Evolutionary conservation across 1,140 invertebrate genomes (phyloP).

Genomic region (Arion vulgaris): DNA sequence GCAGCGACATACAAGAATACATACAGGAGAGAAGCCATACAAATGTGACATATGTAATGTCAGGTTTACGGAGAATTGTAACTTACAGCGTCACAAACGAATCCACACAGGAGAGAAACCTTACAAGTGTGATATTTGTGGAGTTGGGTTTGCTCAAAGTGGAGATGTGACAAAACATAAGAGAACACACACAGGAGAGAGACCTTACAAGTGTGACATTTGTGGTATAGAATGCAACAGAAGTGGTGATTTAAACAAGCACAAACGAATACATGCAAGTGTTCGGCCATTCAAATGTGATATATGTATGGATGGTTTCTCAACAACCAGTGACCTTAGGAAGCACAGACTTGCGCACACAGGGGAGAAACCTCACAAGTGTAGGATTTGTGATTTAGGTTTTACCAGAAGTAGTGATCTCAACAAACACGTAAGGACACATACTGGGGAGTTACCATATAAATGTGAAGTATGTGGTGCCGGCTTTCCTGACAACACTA

Average conservation of each 20-base stretch:
- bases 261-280: background rate
- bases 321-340: background rate
- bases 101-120: background rate
- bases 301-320: constrained; percentile 55
- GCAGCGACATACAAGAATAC: background rate
- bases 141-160: background rate
- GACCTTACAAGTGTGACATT: background rate
- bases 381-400: constrained; percentile 88
- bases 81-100: background rate
- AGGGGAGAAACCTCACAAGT: constrained; percentile 80
- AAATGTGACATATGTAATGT: background rate
- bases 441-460: constrained; percentile 31
- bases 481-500: background rate
- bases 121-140: constrained; percentile 13
- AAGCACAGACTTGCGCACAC: constrained; percentile 80
- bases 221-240: background rate
- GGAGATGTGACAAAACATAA: background rate
- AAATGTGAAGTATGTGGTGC: constrained; percentile 27
- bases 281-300: background rate
- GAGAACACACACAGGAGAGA: background rate
- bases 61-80: background rate
- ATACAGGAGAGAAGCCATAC: constrained; percentile 16
- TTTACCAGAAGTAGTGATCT: constrained; percentile 73
- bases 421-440: constrained; percentile 13
- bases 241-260: background rate